Evolutionary conservation across 1,140 invertebrate genomes (phyloP).

Genomic region (Mercenaria mercenaria): DNA sequence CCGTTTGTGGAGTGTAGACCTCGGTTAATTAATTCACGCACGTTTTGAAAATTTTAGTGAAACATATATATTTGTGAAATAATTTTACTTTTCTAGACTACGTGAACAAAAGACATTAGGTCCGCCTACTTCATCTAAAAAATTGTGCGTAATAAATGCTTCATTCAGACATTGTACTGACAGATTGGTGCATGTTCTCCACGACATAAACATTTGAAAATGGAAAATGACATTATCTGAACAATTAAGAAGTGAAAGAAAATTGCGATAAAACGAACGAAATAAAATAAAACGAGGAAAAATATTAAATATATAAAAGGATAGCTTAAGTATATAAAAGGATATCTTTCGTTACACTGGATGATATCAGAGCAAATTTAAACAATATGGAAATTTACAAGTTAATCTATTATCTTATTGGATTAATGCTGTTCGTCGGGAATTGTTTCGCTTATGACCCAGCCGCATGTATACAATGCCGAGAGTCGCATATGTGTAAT

Average conservation of each 20-base stretch:
- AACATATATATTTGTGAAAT: neutral
- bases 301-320: neutral
- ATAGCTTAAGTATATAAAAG: neutral
- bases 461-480: constrained; percentile 62
- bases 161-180: neutral
- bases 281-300: neutral
- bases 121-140: neutral
- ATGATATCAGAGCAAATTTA: neutral
- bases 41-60: neutral
- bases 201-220: neutral
- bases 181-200: no score
- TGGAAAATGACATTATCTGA: neutral
- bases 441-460: constrained; percentile 48
- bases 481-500: constrained; percentile 89
- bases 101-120: neutral
- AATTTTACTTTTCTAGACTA: neutral
- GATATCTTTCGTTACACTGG: neutral
- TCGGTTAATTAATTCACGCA: neutral
- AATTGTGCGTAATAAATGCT: neutral
- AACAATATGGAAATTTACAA: neutral
- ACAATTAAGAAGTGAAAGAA: neutral
- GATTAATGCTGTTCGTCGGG: constrained; percentile 21
- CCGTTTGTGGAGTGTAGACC: neutral
- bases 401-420: neutral
- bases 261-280: neutral